phyloP scores from a whole-genome alignment of 2,113 vertebrate species.

The human (Homo sapiens) region DNA sequence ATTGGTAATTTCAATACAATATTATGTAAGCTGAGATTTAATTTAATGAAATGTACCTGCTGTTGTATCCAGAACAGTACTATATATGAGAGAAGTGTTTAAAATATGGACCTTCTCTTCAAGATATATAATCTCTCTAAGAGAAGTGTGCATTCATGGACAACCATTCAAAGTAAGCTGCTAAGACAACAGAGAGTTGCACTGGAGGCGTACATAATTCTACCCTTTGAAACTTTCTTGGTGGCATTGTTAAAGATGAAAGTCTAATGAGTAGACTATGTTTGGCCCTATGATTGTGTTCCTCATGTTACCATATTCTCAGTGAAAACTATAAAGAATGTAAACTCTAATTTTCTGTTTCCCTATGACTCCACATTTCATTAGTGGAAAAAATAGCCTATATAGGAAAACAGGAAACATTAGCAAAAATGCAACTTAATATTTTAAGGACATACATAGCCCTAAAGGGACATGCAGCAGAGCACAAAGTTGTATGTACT shows the following conservation, averaged over 20 bases:
- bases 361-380: not conserved
- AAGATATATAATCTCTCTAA: constrained; percentile 2
- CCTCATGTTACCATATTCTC: not conserved
- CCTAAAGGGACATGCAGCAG: not conserved
- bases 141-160: not conserved
- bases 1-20: not conserved
- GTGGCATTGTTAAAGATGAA: not conserved
- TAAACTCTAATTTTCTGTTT: not conserved
- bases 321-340: not conserved
- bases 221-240: not conserved
- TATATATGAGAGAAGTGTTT: constrained; percentile 12
- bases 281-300: not conserved
- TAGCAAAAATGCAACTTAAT: not conserved
- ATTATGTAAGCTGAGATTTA: not conserved
- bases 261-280: not conserved
- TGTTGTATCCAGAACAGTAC: not conserved
- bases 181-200: not conserved
- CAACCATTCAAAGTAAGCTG: not conserved
- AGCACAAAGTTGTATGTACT: not conserved
- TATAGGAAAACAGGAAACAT: not conserved
- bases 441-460: not conserved
- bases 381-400: not conserved
- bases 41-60: not conserved
- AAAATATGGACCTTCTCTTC: not conserved
- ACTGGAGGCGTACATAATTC: not conserved